Conservation (phyloP, 1,140 invertebrate species). For the Neotoxoptera formosana region DNA sequence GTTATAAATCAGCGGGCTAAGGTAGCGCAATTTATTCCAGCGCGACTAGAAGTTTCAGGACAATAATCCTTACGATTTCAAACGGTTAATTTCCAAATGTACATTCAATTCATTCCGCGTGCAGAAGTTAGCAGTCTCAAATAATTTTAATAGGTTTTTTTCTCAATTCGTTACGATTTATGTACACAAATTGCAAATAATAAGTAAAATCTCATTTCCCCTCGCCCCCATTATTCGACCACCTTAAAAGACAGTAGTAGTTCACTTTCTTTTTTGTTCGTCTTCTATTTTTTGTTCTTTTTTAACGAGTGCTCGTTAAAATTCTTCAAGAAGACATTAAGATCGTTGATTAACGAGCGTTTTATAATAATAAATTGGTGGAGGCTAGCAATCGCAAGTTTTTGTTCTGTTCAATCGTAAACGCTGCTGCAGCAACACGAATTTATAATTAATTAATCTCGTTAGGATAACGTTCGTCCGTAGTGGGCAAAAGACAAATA, state of each 20-base stretch:
- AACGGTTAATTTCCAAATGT: slow-evolving; percentile 38
- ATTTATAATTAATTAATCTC: slow-evolving; percentile 57
- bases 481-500: not conserved
- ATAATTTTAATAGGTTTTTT: slow-evolving; percentile 36
- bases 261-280: slow-evolving; percentile 44
- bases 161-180: slow-evolving; percentile 10
- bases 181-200: slow-evolving; percentile 26
- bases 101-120: not conserved
- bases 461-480: slow-evolving; percentile 9
- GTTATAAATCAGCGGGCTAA: slow-evolving; percentile 30
- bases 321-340: slow-evolving; percentile 55
- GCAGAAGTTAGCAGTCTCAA: not conserved
- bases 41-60: not conserved
- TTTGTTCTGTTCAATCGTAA: slow-evolving; percentile 51
- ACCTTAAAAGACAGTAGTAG: slow-evolving; percentile 18
- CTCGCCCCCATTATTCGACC: not conserved
- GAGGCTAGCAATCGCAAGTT: slow-evolving; percentile 40
- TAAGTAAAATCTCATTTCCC: slow-evolving; percentile 47
- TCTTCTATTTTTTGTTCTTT: not conserved
- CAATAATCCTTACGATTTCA: slow-evolving; percentile 23
- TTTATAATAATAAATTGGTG: slow-evolving; percentile 56
- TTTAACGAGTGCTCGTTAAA: slow-evolving; percentile 56
- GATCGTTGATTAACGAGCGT: slow-evolving; percentile 56
- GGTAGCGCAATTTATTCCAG: slow-evolving; percentile 33
- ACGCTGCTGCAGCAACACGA: not conserved